Evolutionary conservation across 2,888 invertebrate species (phyloP), one percentile per base, ranked within the genome.

Genomic region (Incurvaria masculella): DNA sequence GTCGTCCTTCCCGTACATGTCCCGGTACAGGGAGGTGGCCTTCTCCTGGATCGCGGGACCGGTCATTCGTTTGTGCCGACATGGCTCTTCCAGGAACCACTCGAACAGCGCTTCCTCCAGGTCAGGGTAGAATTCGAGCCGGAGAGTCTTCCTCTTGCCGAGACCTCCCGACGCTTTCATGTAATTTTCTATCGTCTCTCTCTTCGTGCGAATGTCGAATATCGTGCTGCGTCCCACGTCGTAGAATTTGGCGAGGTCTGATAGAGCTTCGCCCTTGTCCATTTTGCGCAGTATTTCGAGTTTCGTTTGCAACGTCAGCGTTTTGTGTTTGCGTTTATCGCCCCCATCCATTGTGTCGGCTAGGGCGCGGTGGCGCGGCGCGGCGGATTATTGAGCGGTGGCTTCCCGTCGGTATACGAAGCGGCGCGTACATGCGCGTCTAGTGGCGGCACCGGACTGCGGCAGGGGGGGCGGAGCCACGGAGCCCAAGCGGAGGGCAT

Each of bases 401-500:
- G 10, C 23, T 23, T 23, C 23, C 5, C 10, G 23, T 23, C 23
- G 23, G 23, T 6, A 10, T 23, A 23, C 10, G 23, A 4, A 10
- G 23, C 23, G 23, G 5, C 5, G 23, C 23, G 23, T 23, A 10
- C 23, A 10, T 23, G 23, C 23, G 23, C 10, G 4, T 10, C 5
- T 6, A 23, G 23, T 10, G 23, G 23, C 23, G 23, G 23, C 5
- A 10, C 23, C 23, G 23, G 23, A 23, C 23, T 23, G 23, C 4
- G 23, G 23, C 5, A 23, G 23, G 23, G 23, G 5, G 23, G 10
- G 23, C 23, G 23, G 23, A 23, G 23, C 23, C 5, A 10, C 23
- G 23, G 23, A 23, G 23, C 10, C 5, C 23, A 63, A 57, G 57
- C 80, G 83, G 17, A 75, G 91, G 91, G 81, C 91, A 69, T 83